Percentiles rank a stretch among this genome's conserved stretches.
Evolutionary conservation across 2,113 vertebrate species (phyloP).

Genomic region (Canis aureus): DNA sequence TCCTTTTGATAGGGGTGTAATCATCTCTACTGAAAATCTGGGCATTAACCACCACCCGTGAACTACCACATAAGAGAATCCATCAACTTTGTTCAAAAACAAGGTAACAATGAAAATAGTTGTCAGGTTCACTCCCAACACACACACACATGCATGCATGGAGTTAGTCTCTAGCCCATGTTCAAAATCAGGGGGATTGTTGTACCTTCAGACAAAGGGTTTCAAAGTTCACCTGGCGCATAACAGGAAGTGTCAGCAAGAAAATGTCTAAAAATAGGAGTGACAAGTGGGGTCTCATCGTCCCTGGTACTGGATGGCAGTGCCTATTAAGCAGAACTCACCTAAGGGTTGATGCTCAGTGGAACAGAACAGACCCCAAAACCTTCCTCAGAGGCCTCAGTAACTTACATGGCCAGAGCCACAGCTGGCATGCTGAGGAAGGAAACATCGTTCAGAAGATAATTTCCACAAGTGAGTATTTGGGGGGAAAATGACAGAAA

Average conservation of each 20-base stretch:
- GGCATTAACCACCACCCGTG: neutral
- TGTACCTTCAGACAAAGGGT: neutral
- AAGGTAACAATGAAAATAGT: neutral
- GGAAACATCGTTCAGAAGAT: neutral
- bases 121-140: neutral
- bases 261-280: neutral
- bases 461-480: neutral
- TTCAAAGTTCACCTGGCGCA: neutral
- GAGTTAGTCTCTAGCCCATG: too few species aligned
- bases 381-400: fast-evolving
- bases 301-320: fast-evolving
- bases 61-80: neutral
- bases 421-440: fast-evolving
- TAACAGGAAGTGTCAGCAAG: neutral
- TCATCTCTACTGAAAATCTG: neutral
- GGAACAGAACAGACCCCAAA: fast-evolving
- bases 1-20: neutral
- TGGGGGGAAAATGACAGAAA: neutral
- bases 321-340: fast-evolving
- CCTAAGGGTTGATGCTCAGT: fast-evolving
- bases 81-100: neutral
- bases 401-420: fast-evolving
- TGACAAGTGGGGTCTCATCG: fast-evolving
- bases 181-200: neutral
- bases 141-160: neutral